Evolutionary conservation across 2,888 invertebrate genomes (phyloP), one percentile per base, ranked within the genome.

Genomic region (Caenorhabditis zanzibari): DNA sequence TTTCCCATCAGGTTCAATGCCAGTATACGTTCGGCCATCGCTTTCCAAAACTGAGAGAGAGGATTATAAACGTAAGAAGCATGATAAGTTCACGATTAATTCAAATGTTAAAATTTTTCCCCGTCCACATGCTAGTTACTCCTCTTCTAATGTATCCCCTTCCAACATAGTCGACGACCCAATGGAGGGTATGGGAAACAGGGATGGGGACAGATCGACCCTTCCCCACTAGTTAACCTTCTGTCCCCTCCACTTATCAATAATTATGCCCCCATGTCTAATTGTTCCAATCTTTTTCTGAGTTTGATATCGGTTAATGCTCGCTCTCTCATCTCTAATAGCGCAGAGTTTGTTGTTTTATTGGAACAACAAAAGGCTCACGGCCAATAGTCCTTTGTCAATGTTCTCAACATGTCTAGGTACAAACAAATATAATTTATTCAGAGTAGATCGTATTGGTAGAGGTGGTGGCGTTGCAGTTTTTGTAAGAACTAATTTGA

Each of bases 391-490:
- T 26, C 26, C 54, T 28, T 10, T 16, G 14, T 54, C 54, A 14
- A 10, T 54, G 7, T 54, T 54, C 22, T 54, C 54, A 2, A 26
- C 26, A 10, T 26, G 26, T 14, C 22, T 54, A 54, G 54, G 54
- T 10, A n/a, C 7, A 26, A 12, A 10, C 3, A 28, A 54, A 14
- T 54, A 54, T 54, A 12, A 0, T 54, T 14, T 54, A 28, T 54
- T 26, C 16, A 54, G 28, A 54, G 14, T 26, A 22, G 54, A 54
- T 16, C 54, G 54, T 54, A 16, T 14, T 14, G 54, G 54, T 54
- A 54, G 54, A 54, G 54, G 54, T 26, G 54, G 54, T 28, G 54
- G 54, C 9, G 54, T 54, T 26, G 54, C 54, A 54, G 26, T 7
- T 16, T 54, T 24, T 54, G 54, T 54, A 0, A 54, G 14, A 14